Evolutionary conservation across 1,140 invertebrate genomes (phyloP), one percentile per base, ranked within the genome.

Genomic region (Euglossa dilemma): DNA sequence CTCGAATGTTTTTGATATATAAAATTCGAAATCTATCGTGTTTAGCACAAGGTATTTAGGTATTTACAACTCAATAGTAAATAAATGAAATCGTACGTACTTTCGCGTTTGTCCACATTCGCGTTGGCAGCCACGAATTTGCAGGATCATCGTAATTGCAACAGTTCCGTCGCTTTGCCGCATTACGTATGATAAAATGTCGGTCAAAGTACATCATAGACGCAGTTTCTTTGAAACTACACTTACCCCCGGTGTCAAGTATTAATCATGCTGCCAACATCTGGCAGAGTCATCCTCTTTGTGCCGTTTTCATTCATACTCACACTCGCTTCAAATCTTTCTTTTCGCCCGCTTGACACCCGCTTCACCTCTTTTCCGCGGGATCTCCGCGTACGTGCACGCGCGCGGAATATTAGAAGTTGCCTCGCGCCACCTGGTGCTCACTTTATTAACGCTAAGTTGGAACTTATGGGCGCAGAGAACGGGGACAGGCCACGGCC

Each of bases 331-430:
- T 23, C 28, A 45, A 73, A 73, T 73, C 14, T 73, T 43, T 72
- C 52, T 72, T 50, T 36, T 20, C 11, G 3, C 20, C 28, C 4
- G 36, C 28, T 23, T 36, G 70, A 72, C 70, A 56, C 70, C 12
- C n/a, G 28, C 20, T 36, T 43, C 25, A 12, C 50, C 47, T 54
- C 14, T n/a, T 52, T n/a, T 23, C 0, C 23, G 23, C 69, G 9
- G 6, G 11, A 52, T 8, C 14, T 50, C 50, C 28, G 50, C 16
- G 23, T 18, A 50, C 18, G 47, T 23, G 54, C 57, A 71, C n/a
- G 66, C 43, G 57, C 43, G 28, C 52, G 71, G 82, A 61, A 81
- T 59, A 76, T 85, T 80, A 85, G 45, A 85, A 85, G 25, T 75
- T 20, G 67, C 16, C 54, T 67, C 5, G 36, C n/a, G n/a, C 56